A percentile compares a stretch with the other conserved stretches of the same genome.
These are phyloP conservation scores for Anser brachyrhynchus DNA, from an alignment of 2,113 vertebrate species.

Conservation along the genomic window DNA sequence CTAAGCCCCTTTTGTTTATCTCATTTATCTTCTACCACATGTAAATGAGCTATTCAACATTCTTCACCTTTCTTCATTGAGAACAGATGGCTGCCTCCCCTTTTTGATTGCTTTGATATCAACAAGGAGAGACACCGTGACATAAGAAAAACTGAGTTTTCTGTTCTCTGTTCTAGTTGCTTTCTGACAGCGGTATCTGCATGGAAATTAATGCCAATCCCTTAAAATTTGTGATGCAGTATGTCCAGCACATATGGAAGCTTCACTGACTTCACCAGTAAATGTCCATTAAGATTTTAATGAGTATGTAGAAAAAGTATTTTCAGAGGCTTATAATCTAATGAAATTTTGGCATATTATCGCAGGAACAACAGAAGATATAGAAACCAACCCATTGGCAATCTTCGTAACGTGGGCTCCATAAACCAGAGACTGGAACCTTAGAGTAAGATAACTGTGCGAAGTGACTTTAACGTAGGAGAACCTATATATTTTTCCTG, in stretches of 20 bases:
- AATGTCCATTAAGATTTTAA: neutral
- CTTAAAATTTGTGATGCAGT: neutral
- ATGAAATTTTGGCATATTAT: neutral
- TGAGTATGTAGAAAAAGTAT: neutral
- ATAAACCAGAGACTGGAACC: neutral
- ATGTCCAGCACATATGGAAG: neutral
- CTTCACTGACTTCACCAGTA: neutral
- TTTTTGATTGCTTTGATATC: neutral
- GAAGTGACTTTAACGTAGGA: neutral
- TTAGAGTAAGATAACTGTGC: neutral
- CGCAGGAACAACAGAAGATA: neutral
- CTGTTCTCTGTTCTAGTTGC: neutral
- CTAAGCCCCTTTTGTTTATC: neutral
- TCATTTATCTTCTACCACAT: neutral
- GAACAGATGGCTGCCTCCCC: rapidly evolving
- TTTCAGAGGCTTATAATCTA: neutral
- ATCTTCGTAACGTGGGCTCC: neutral
- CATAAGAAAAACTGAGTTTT: neutral
- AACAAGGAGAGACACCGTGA: neutral
- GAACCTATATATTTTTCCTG: neutral
- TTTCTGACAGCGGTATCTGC: neutral
- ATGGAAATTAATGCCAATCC: neutral
- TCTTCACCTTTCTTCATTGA: neutral
- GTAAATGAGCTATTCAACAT: neutral
- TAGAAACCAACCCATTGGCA: neutral